Percentiles rank a stretch among this genome's conserved stretches.
phyloP scores from a whole-genome alignment of 2,113 vertebrate species.

The Penelope pileata region DNA sequence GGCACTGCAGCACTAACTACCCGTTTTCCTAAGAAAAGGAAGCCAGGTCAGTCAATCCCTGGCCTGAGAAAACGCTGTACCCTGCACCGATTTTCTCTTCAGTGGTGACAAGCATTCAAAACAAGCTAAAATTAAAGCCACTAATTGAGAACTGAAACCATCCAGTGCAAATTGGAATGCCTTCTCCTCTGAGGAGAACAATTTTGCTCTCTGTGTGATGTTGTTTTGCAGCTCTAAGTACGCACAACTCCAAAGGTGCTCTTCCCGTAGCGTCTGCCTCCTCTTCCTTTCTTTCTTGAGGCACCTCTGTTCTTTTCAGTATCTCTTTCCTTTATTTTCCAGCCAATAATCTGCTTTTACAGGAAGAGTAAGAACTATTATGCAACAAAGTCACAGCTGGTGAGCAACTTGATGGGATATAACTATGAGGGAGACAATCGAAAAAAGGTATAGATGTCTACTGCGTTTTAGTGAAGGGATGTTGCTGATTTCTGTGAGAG shows the following conservation, averaged over 20 bases:
- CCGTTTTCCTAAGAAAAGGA: not conserved
- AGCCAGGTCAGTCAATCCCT: slow-evolving; percentile 2
- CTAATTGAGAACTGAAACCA: slow-evolving; percentile 41
- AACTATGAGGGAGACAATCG: not conserved
- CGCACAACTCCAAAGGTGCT: not conserved
- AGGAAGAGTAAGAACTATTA: not conserved
- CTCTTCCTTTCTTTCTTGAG: not conserved
- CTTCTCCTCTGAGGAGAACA: not conserved
- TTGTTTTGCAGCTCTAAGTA: not conserved
- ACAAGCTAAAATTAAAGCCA: slow-evolving; percentile 13
- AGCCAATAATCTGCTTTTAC: not conserved
- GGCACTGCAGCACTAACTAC: not conserved
- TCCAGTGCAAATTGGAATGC: not conserved
- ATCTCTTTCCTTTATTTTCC: not conserved
- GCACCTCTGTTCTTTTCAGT: not conserved
- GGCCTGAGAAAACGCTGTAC: not conserved
- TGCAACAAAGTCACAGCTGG: not conserved
- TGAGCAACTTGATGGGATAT: not conserved
- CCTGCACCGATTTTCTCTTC: slow-evolving; percentile 5
- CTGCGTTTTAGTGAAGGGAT: not conserved
- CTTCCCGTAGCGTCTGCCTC: not conserved
- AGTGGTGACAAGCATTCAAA: slow-evolving; percentile 15
- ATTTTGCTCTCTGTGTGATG: slow-evolving; percentile 15
- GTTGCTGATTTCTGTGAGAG: not conserved
- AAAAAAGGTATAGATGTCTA: not conserved